These are phyloP conservation scores for Pseudanteris insignis DNA, from an alignment of 2,888 invertebrate species.

Conservation along the genomic window DNA sequence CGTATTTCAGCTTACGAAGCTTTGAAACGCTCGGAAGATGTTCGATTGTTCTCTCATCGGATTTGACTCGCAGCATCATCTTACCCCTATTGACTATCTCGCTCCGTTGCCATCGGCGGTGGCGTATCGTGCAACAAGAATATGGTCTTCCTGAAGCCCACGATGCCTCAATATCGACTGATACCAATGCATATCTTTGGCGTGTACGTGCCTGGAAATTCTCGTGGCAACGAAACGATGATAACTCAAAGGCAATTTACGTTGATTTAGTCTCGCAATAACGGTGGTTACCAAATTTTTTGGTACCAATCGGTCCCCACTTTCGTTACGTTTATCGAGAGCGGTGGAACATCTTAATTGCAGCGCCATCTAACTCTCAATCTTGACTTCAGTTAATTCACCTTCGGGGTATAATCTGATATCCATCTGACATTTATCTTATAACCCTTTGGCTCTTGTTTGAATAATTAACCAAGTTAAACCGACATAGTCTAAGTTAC, in stretches of 20 bases:
- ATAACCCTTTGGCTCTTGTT: constrained; percentile 34
- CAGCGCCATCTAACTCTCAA: neutral
- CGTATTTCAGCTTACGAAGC: too few relatives aligned
- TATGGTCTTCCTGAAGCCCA: constrained; percentile 57
- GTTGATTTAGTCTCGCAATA: too few relatives aligned
- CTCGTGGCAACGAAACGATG: too few relatives aligned
- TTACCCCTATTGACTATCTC: constrained; percentile 23
- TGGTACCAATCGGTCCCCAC: too few relatives aligned
- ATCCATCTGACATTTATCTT: constrained; percentile 34
- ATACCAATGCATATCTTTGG: constrained; percentile 58
- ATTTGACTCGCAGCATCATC: too few relatives aligned
- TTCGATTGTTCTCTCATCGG: too few relatives aligned
- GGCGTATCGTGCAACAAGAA: constrained; percentile 57
- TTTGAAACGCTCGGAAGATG: too few relatives aligned
- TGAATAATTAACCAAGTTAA: constrained; percentile 31
- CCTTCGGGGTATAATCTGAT: constrained; percentile 21
- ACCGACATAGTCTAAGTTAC: constrained; percentile 11
- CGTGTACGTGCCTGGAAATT: too few relatives aligned
- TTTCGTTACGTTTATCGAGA: constrained; percentile 22
- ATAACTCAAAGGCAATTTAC: constrained; percentile 23
- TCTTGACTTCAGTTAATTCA: constrained; percentile 12
- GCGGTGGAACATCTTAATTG: constrained; percentile 28
- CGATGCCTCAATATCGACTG: constrained; percentile 61
- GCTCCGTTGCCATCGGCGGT: constrained; percentile 30
- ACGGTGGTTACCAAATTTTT: too few relatives aligned